phyloP scores from a whole-genome alignment of 2,113 vertebrate species.

The Recurvirostra avosetta region DNA sequence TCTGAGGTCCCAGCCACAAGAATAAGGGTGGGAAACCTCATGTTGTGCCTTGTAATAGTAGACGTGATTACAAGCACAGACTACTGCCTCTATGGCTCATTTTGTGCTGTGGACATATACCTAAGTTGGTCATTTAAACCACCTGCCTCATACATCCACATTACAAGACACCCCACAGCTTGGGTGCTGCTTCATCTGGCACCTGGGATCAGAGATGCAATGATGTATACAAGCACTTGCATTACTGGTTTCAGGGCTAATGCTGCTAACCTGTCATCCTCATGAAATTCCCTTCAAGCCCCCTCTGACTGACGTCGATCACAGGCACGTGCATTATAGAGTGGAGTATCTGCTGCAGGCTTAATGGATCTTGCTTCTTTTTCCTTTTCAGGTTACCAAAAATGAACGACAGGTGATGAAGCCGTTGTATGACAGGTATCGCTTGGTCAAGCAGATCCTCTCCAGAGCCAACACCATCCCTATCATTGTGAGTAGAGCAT shows the following conservation, averaged over 20 bases:
- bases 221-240: neutral
- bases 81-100: neutral
- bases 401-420: constrained; percentile 93
- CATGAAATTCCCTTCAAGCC: neutral
- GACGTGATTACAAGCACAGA: neutral
- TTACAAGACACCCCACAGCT: neutral
- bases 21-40: neutral
- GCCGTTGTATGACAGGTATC: constrained; percentile 93
- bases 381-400: constrained; percentile 84
- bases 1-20: neutral
- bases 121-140: neutral
- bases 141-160: neutral
- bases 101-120: neutral
- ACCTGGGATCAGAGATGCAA: accelerated
- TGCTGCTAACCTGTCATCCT: neutral
- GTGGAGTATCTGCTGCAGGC: neutral
- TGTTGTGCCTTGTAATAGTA: neutral
- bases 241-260: neutral
- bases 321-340: neutral
- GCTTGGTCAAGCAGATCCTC: constrained; percentile 95
- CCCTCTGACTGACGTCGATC: neutral
- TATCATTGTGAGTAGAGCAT: constrained; percentile 86
- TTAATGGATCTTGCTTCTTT: neutral
- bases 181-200: neutral
- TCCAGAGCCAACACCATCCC: constrained; percentile 89